A percentile compares a stretch with the other conserved stretches of the same genome.
Conservation (phyloP, 2,888 invertebrate species). For the Ectemnius lituratus region DNA sequence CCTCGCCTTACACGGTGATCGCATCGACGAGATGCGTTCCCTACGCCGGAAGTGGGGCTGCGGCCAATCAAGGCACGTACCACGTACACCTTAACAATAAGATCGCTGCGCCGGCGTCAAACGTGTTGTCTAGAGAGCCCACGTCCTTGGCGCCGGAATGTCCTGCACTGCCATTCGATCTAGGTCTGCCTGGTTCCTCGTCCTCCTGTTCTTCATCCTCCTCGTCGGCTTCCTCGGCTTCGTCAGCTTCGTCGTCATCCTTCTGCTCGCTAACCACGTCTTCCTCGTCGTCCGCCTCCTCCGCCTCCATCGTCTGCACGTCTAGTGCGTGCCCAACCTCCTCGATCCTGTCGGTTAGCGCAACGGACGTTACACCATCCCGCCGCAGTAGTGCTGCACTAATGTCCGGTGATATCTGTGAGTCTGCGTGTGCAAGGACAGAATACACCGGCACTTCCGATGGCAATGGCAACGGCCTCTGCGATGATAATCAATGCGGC, state of each 20-base stretch:
- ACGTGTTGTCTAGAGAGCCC: not conserved
- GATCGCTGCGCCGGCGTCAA: no score
- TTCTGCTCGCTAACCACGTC: not conserved
- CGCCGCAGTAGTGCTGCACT: not conserved
- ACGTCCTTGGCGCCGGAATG: constrained; percentile 30
- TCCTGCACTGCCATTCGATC: constrained; percentile 2
- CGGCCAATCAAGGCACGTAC: constrained; percentile 49
- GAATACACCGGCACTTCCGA: no score
- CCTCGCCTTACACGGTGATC: constrained; percentile 65
- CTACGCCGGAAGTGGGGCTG: constrained; percentile 17
- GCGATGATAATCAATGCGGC: not conserved
- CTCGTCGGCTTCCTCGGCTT: constrained; percentile 38
- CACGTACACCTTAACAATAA: no score
- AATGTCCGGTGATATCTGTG: constrained; percentile 14
- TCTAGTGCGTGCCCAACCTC: not conserved
- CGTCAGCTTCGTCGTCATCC: constrained; percentile 15
- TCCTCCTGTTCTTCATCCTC: constrained; percentile 38
- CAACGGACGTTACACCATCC: no score
- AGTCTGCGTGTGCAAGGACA: not conserved
- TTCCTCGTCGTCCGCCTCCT: constrained; percentile 28
- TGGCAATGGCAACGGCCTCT: not conserved
- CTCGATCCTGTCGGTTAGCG: no score
- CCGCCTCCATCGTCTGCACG: not conserved
- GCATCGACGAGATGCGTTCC: constrained; percentile 42
- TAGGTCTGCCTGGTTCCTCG: constrained; percentile 14